Base-by-base conservation (phyloP, 2,888 invertebrate genomes). In the Baccha elongata region DNA sequence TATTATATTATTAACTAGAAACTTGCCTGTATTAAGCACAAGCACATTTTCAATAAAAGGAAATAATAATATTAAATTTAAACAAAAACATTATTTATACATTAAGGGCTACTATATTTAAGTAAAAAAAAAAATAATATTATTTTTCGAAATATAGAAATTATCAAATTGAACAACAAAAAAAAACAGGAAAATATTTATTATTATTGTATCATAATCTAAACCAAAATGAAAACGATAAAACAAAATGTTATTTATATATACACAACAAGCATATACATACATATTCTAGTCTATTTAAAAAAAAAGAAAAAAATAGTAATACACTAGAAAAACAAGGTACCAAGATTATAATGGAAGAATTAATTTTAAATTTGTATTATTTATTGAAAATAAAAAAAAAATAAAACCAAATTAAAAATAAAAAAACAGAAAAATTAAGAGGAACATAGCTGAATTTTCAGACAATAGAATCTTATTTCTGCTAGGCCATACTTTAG, bases 261-360 rank as follows among this genome's bases (percentile, higher is more conserved):
- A 78, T 78, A 83, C 83, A 83, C 72, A 73, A 78, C 81, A 81
- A 64, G 81, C 81, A 81, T 81, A 81, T 72, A 62, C 71, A 83
- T 81, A 83, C 78, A 72, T 83, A 83, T 71, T 81, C 69, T 81
- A 81, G 81, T 71, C 76, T 81, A 76, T 78, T 78, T 72, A 78
- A 48, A 73, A 71, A 50, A 40, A 48, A 50, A 65, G 55, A 53
- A 40, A 62, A 55, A 53, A 42, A 44, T 46, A 69, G 55, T 48
- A 48, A 74, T 75, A 71, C 58, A 78, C 83, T 78, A 83, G 67
- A 83, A 72, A 52, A 65, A 60, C 67, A 74, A 83, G 44, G 83
- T 83, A 78, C 83, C 83, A 83, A 83, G 46, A 68, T 83, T 71
- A 69, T 52, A 81, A 46, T 44, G 46, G 60, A 75, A 71, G 44